Percentiles rank a stretch among this genome's conserved stretches.
Evolutionary conservation across 2,113 vertebrate species (phyloP).

Genomic region (Phasianus colchicus): DNA sequence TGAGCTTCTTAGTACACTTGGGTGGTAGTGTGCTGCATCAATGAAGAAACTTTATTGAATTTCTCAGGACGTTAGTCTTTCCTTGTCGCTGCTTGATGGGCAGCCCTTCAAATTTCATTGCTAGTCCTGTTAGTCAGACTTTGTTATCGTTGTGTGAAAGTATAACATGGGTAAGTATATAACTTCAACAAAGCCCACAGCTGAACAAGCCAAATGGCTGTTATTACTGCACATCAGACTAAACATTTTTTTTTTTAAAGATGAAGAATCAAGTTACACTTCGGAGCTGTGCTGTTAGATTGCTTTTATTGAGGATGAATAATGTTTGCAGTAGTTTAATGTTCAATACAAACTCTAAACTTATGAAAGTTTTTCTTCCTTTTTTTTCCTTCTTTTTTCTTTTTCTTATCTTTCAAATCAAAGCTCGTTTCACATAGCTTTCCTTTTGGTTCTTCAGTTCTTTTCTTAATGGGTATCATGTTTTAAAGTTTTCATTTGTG

Average conservation of each 20-base stretch:
- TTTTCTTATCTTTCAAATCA: background rate
- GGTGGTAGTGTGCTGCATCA: background rate
- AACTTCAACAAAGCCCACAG: conserved; percentile 60
- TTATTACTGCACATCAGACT: conserved; percentile 73
- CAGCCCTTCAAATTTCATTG: conserved; percentile 33
- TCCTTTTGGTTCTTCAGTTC: background rate
- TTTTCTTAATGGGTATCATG: background rate
- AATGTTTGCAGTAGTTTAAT: background rate
- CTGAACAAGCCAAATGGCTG: conserved; percentile 57
- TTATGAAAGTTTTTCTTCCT: background rate
- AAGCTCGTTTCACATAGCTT: background rate
- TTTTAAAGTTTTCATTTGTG: background rate
- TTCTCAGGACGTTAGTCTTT: background rate
- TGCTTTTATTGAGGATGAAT: conserved; percentile 13
- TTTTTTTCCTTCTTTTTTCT: background rate
- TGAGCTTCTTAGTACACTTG: background rate
- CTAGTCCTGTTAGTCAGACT: conserved; percentile 11
- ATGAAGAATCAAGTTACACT: conserved; percentile 65
- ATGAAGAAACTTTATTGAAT: background rate
- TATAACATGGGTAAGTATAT: conserved; percentile 26
- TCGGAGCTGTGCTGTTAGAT: conserved; percentile 44
- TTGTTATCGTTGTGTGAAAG: conserved; percentile 62
- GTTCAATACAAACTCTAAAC: background rate
- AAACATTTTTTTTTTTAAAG: conserved; percentile 49
- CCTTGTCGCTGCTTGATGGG: background rate